Percentiles rank a stretch among this genome's conserved stretches.
phyloP scores from a whole-genome alignment of 1,140 invertebrate genomes.

The Anastrepha ludens region DNA sequence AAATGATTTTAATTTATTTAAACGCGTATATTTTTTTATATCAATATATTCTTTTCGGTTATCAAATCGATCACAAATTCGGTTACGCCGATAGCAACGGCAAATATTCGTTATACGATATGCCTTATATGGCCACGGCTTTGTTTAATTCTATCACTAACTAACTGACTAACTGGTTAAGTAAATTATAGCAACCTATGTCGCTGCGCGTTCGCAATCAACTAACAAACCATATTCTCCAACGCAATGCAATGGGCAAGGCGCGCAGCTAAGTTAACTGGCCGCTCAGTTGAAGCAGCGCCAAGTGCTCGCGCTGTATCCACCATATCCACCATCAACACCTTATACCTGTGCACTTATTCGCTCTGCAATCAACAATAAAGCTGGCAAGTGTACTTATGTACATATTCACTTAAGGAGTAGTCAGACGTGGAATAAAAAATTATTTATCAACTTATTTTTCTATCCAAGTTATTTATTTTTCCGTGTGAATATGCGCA shows the following conservation, averaged over 20 bases:
- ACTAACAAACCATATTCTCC: not conserved
- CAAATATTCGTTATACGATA: not conserved
- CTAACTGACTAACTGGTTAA: not conserved
- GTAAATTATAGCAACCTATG: not conserved
- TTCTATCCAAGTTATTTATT: no score
- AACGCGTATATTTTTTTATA: not conserved
- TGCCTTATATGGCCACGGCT: not conserved
- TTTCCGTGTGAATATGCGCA: no score
- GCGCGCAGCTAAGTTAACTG: slow-evolving; percentile 13
- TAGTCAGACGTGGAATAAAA: no score
- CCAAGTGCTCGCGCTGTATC: not conserved
- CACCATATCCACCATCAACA: not conserved
- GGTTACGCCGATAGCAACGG: slow-evolving; percentile 28
- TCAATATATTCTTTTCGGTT: not conserved
- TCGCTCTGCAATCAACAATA: not conserved
- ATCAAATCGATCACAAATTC: not conserved
- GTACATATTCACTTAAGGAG: not conserved
- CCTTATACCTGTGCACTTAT: not conserved
- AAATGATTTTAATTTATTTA: not conserved
- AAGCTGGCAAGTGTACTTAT: not conserved
- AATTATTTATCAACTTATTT: no score
- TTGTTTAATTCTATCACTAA: not conserved
- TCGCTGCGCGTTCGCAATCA: not conserved
- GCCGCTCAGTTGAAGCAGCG: slow-evolving; percentile 25
- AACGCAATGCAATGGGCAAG: not conserved